Percentiles rank a stretch among this genome's conserved stretches.
phyloP scores from a whole-genome alignment of 2,113 vertebrate genomes.

The Junco hyemalis region DNA sequence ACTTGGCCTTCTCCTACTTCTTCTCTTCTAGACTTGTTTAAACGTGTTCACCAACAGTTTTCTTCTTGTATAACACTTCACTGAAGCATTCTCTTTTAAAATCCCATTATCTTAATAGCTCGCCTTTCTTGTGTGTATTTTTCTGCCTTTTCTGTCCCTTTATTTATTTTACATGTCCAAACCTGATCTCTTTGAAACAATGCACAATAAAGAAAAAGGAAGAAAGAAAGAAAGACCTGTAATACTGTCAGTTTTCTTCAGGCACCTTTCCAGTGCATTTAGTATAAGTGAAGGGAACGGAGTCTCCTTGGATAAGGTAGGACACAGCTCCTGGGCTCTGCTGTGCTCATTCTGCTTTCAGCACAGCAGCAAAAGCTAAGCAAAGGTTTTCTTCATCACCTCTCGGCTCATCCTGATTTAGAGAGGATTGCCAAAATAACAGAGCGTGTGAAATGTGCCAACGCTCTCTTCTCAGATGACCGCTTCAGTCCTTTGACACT shows the following conservation, averaged over 20 bases:
- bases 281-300: not conserved
- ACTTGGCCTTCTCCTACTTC: not conserved
- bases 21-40: not conserved
- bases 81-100: not conserved
- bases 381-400: not conserved
- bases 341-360: not conserved
- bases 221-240: not conserved
- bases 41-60: not conserved
- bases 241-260: not conserved
- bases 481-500: not conserved
- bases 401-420: not conserved
- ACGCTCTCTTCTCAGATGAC: not conserved
- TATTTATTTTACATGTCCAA: not conserved
- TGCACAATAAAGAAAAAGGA: not conserved
- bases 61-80: not conserved
- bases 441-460: not conserved
- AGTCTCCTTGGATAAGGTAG: not conserved
- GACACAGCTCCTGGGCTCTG: not conserved
- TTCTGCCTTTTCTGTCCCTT: not conserved
- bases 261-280: not conserved
- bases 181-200: not conserved
- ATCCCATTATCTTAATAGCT: not conserved
- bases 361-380: not conserved
- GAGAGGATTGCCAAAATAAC: not conserved
- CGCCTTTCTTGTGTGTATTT: not conserved